These are phyloP conservation scores for Trichonephila inaurata DNA, from an alignment of 1,140 invertebrate species.

Conservation along the genomic window DNA sequence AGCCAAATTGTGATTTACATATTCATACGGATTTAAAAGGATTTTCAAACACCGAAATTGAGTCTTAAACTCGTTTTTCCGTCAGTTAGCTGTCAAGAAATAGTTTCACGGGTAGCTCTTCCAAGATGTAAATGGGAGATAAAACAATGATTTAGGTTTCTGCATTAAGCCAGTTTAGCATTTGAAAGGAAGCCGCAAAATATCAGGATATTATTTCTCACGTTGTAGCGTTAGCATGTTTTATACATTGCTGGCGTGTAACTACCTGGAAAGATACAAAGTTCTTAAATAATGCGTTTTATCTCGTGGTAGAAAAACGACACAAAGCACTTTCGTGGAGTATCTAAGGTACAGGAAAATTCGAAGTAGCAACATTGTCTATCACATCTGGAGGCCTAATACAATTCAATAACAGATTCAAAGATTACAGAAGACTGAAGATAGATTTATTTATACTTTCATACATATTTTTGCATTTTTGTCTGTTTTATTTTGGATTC, in stretches of 20 bases:
- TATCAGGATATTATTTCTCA: neutral
- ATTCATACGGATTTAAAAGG: conserved; percentile 16
- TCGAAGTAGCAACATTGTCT: no score
- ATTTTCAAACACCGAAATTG: conserved; percentile 26
- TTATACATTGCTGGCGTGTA: neutral
- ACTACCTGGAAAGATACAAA: neutral
- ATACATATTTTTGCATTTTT: no score
- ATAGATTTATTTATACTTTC: no score
- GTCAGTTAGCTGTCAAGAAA: conserved; percentile 20
- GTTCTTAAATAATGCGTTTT: neutral
- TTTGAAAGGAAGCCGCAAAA: neutral
- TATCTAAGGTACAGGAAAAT: no score
- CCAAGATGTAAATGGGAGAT: neutral
- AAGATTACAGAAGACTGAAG: no score
- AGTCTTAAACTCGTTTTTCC: neutral
- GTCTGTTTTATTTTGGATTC: no score
- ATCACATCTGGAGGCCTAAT: no score
- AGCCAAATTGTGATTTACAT: conserved; percentile 7
- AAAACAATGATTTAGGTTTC: neutral
- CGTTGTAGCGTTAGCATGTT: neutral
- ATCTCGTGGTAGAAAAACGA: neutral
- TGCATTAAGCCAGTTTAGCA: neutral
- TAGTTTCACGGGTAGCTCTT: neutral
- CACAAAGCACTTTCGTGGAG: neutral
- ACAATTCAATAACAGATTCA: no score